These are phyloP conservation scores for Iguana delicatissima DNA, from an alignment of 2,797 vertebrate genomes.

Conservation along the genomic window DNA sequence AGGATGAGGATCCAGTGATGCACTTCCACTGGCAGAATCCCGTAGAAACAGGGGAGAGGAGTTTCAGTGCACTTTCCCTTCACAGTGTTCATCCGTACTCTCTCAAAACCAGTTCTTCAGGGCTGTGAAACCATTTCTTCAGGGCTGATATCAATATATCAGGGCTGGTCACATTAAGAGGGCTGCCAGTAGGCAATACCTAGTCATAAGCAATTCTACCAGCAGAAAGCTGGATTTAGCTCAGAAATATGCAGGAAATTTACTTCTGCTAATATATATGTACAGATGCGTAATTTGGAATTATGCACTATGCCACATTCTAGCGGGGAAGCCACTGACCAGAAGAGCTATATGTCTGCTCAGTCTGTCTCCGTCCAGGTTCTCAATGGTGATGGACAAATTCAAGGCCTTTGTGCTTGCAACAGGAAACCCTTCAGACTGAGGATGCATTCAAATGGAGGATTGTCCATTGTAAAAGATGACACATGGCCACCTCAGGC, in stretches of 20 bases:
- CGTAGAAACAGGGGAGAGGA: not conserved
- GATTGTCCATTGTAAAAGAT: not conserved
- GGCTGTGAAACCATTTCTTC: too few species aligned
- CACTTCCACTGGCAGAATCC: not conserved
- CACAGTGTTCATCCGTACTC: not conserved
- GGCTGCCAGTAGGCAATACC: not conserved
- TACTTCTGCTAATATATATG: not conserved
- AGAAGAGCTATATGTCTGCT: not conserved
- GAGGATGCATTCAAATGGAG: too few species aligned
- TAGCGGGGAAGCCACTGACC: not conserved
- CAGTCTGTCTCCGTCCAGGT: not conserved
- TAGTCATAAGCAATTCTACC: not conserved
- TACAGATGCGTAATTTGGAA: not conserved
- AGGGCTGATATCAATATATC: too few species aligned
- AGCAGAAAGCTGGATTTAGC: not conserved
- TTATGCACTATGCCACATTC: not conserved
- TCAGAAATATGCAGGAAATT: not conserved
- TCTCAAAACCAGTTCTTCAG: not conserved
- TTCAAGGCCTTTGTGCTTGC: not conserved
- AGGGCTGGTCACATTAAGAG: not conserved
- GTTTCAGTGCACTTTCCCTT: not conserved
- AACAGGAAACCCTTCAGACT: not conserved
- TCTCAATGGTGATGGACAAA: not conserved
- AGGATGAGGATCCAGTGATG: too few species aligned
- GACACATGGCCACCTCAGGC: not conserved